Base-by-base conservation (phyloP, 2,113 vertebrate species). In the Barbus barbus region DNA sequence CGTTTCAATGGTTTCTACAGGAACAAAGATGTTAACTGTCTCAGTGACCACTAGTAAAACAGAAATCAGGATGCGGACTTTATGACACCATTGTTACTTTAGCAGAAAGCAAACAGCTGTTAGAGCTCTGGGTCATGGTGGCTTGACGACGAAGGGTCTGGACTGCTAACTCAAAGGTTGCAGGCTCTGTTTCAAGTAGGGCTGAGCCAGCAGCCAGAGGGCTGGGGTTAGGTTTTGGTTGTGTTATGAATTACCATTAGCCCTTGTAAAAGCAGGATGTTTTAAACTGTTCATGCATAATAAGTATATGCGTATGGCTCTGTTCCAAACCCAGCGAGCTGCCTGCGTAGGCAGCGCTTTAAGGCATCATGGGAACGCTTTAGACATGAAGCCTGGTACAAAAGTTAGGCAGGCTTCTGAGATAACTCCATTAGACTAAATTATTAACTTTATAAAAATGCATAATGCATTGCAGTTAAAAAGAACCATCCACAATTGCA, bases 1-100 rank as follows among this genome's bases (percentile, higher is more conserved):
- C 8, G 8, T 71, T 82, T 56, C 14, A 36, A 71, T 71, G 28
- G 46, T 82, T 82, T 71, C 65, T 24, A 5, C 31, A 82, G 65
- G 26, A 82, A 82, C 80, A 82, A 82, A 82, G 61, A 81, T 81
- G 80, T 82, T 71, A 82, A 71, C 80, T 38, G 46, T 82, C 46
- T 56, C 46, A 0, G 41, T 14, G 79, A n/a, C 61, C 63, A 24
- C 61, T 51, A 69, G 44, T 81, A 81, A 81, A 69, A 81, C 79
- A 81, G 26, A 48, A 67, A 22, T 36, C 41, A 81, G 46, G 80
- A 71, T 56, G 26, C 63, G 13, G 65, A 22, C 65, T 82, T 82
- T 69, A 82, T 71, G 80, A 82, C 80, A 69, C 44, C 22, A 71
- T 38, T 82, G 63, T 71, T 82, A 24, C 80, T 71, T 71, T 56